Conservation (phyloP, 2,888 invertebrate genomes). For the Scaptomyza parva region DNA sequence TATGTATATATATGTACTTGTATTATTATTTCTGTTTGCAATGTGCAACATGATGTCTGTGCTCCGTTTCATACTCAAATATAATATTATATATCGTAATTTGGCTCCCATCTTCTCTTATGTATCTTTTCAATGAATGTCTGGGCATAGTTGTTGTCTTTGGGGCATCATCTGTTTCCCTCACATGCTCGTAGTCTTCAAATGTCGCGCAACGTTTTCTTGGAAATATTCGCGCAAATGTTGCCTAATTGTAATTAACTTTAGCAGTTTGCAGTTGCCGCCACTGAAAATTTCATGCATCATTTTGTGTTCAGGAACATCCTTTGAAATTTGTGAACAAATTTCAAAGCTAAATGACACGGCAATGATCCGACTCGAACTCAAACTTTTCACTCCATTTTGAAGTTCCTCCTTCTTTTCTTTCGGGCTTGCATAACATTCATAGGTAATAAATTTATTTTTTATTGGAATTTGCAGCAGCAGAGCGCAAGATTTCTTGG, state of each 20-base stretch:
- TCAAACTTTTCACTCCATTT: constrained; percentile 2
- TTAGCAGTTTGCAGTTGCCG: constrained; percentile 41
- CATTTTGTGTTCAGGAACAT: constrained; percentile 61
- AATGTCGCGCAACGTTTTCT: constrained; percentile 77
- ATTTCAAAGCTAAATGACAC: constrained; percentile 61
- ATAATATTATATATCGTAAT: constrained; percentile 29
- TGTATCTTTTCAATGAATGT: constrained; percentile 53
- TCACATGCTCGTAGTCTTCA: constrained; percentile 57
- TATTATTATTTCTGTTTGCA: constrained; percentile 32
- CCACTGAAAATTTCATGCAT: constrained; percentile 69
- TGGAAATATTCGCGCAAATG: constrained; percentile 51
- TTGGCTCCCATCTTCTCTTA: neutral
- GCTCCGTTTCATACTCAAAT: constrained; percentile 44
- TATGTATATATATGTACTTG: constrained; percentile 10
- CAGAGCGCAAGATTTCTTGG: constrained; percentile 86
- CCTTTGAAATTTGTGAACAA: constrained; percentile 53
- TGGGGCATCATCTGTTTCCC: constrained; percentile 36
- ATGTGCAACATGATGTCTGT: constrained; percentile 58
- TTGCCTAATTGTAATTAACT: constrained; percentile 69
- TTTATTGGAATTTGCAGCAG: constrained; percentile 80
- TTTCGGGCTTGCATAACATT: neutral
- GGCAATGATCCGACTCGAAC: constrained; percentile 34
- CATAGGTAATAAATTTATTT: neutral
- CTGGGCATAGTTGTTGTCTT: constrained; percentile 17
- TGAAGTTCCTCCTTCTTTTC: neutral